Base-by-base conservation (phyloP, 2,888 invertebrate genomes). In the Limenitis camilla region DNA sequence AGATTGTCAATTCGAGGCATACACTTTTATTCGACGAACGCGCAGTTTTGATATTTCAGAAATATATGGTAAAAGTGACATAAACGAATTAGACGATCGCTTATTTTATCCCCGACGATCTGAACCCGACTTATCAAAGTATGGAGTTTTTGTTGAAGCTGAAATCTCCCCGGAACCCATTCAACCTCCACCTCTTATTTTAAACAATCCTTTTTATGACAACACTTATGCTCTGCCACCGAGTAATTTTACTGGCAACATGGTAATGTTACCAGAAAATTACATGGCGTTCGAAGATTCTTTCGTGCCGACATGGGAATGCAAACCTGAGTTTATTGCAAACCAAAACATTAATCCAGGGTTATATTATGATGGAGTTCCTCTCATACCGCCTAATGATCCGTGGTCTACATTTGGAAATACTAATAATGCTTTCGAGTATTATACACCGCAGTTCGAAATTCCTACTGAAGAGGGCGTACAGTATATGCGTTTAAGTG, bases 271-370 rank as follows among this genome's bases (percentile, higher is more conserved):
- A 60, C 88, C 88, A 41, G 88, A 88, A 63, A 86, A 81, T 65
- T 88, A 88, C 67, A 71, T 88, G 64, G 84, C 86, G n/a, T 86
- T 88, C 63, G 88, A 88, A 74, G 87, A 88, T 71, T 81, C 86
- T 5, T 88, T 85, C 67, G 84, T 87, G 50, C 86, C 88, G 33
- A 67, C 78, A 5, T 88, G 85, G 82, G 76, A 82, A 47, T 85
- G 79, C 57, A 82, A 80, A 63, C 78, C 83, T 33, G 81, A 83
- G 60, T 68, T 74, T 61, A 59, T 81, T 43, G 61, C 70, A 11
- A 72, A 77, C 53, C 72, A 70, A 56, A 74, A 76, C 52, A 66
- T 72, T 42, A 78, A 78, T 62, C 66, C 76, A 19, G 79, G 77
- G 27, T 58, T 82, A 19, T 86, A 78, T 61, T 85, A 79, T 59